Evolutionary conservation across 2,113 vertebrate species (phyloP).

Genomic region (Leucopternis melanops): DNA sequence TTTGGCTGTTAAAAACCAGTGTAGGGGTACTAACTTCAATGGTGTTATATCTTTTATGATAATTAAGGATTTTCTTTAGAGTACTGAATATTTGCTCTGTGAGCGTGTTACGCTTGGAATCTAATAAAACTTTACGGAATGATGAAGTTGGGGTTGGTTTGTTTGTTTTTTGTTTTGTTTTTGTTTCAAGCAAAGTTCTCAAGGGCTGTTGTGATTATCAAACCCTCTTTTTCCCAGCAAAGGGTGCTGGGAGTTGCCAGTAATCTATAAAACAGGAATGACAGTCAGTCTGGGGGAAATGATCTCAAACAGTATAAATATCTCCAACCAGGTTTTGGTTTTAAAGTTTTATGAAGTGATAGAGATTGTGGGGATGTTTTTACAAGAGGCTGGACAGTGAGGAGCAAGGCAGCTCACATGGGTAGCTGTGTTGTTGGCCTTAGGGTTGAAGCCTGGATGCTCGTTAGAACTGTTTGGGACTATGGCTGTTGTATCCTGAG

Average conservation of each 20-base stretch:
- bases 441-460: not conserved
- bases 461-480: not conserved
- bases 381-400: not conserved
- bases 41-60: not conserved
- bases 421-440: not conserved
- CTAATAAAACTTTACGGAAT: not conserved
- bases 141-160: not conserved
- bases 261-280: conserved; percentile 10
- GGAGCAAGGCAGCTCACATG: not conserved
- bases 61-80: not conserved
- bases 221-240: not conserved
- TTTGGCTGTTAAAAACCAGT: not conserved
- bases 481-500: not conserved
- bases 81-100: too few relatives aligned
- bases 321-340: not conserved
- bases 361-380: not conserved
- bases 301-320: not conserved
- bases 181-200: not conserved
- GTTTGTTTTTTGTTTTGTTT: not conserved
- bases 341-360: not conserved
- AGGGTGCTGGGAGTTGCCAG: not conserved
- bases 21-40: not conserved
- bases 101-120: not conserved
- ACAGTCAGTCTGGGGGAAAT: not conserved
- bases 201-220: not conserved